A percentile compares a stretch with the other conserved stretches of the same genome.
phyloP scores from a whole-genome alignment of 2,888 invertebrate species.

The Incurvaria masculella region DNA sequence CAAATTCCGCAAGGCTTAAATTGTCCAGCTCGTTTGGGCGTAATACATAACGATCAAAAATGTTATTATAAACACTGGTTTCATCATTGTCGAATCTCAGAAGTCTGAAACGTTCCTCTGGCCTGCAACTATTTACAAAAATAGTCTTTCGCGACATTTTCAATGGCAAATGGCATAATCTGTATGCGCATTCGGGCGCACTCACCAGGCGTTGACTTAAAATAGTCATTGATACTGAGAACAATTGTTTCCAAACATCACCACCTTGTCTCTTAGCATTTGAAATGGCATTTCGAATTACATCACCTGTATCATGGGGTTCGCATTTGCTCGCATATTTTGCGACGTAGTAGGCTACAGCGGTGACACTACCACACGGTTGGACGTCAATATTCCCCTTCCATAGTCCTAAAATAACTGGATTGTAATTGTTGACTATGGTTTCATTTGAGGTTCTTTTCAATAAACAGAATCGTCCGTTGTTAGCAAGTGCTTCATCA shows the following conservation, averaged over 20 bases:
- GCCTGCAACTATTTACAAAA: slow-evolving; percentile 22
- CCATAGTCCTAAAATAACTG: slow-evolving; percentile 19
- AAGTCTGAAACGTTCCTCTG: slow-evolving; percentile 21
- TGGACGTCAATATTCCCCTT: slow-evolving; percentile 26
- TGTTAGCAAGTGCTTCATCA: slow-evolving; percentile 21
- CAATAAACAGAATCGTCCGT: slow-evolving; percentile 22
- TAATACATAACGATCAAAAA: slow-evolving; percentile 14
- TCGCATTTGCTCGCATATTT: slow-evolving; percentile 22
- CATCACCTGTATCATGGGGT: slow-evolving; percentile 20
- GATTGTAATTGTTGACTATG: slow-evolving; percentile 24
- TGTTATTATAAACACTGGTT: slow-evolving; percentile 11
- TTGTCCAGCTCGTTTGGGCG: slow-evolving; percentile 16
- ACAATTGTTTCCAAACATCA: slow-evolving; percentile 18
- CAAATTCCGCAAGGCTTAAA: slow-evolving; percentile 21
- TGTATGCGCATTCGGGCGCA: slow-evolving; percentile 22
- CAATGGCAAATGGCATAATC: slow-evolving; percentile 21
- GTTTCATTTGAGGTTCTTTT: slow-evolving; percentile 18
- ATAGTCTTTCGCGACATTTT: slow-evolving; percentile 20
- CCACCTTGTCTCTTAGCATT: slow-evolving; percentile 17
- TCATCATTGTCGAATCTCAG: slow-evolving; percentile 20
- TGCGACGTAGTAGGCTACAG: slow-evolving; percentile 23
- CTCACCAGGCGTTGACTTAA: slow-evolving; percentile 19
- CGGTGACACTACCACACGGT: slow-evolving; percentile 23
- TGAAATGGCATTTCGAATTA: slow-evolving; percentile 16
- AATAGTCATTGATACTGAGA: slow-evolving; percentile 20